Percentiles rank a stretch among this genome's conserved stretches.
Evolutionary conservation across 1,140 invertebrate species (phyloP).

Genomic region (Bombus difficillimus): DNA sequence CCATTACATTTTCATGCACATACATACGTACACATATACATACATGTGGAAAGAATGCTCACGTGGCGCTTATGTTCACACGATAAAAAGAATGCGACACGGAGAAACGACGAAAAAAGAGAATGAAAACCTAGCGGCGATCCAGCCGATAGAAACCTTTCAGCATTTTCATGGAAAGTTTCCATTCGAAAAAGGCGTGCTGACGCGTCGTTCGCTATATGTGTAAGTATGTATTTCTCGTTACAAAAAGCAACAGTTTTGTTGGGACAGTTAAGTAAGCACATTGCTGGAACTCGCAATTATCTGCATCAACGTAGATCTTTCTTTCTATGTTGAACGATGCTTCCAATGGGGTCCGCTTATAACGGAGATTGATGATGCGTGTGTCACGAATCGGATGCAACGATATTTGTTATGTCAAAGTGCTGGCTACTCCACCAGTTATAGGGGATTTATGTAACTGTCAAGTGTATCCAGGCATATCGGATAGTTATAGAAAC

Average conservation of each 20-base stretch:
- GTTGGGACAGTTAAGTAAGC: neutral
- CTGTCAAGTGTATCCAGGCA: neutral
- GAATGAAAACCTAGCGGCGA: constrained; percentile 44
- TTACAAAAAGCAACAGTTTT: constrained; percentile 1
- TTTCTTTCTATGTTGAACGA: constrained; percentile 41
- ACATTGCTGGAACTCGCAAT: neutral
- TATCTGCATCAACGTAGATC: constrained; percentile 42
- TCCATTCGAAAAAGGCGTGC: constrained; percentile 36
- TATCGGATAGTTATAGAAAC: neutral
- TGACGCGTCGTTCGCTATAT: constrained; percentile 11
- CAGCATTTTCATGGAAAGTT: constrained; percentile 54
- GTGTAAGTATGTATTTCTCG: constrained; percentile 25
- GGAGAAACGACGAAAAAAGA: constrained; percentile 28
- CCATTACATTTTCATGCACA: neutral
- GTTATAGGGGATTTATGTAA: neutral
- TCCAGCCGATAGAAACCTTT: constrained; percentile 53
- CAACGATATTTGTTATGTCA: neutral
- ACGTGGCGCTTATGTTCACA: neutral
- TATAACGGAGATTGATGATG: constrained; percentile 6
- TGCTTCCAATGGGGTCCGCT: neutral
- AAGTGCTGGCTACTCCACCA: neutral
- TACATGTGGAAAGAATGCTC: too few species aligned
- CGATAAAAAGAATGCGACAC: neutral
- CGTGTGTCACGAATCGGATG: constrained; percentile 6
- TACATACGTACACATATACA: too few species aligned